Percentiles rank a stretch among this genome's conserved stretches.
Conservation (phyloP, 2,888 invertebrate genomes). For the Galerucella nymphaeae region DNA sequence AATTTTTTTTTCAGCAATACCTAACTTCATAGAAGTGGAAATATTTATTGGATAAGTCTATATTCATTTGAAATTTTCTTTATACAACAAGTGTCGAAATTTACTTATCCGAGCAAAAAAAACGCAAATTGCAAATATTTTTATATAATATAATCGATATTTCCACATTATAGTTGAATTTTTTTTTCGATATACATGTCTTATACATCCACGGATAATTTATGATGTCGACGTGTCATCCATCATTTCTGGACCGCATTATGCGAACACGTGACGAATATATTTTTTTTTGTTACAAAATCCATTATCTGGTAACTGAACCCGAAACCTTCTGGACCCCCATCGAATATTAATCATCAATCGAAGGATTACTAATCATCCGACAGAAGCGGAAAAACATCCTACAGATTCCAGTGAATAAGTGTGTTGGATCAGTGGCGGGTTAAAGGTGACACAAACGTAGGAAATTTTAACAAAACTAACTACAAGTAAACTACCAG, state of each 20-base stretch:
- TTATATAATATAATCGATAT: too few species aligned
- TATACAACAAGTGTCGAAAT: too few species aligned
- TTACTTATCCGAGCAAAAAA: too few species aligned
- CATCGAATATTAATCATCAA: background rate
- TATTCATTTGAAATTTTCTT: background rate
- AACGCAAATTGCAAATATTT: too few species aligned
- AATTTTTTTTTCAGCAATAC: too few species aligned
- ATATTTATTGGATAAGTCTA: background rate
- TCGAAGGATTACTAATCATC: background rate
- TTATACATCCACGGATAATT: background rate
- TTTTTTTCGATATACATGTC: background rate
- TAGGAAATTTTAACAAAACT: too few species aligned
- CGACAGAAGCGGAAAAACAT: background rate
- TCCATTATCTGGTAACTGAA: constrained; percentile 12
- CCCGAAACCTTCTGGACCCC: background rate
- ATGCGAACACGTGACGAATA: constrained; percentile 11
- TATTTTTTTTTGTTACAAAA: background rate
- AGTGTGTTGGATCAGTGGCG: too few species aligned
- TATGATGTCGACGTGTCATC: background rate
- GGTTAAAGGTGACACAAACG: too few species aligned
- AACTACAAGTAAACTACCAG: too few species aligned
- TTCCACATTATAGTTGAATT: too few species aligned
- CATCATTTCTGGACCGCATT: background rate
- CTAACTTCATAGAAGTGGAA: background rate
- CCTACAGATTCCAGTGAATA: too few species aligned